These are phyloP conservation scores for Eupleurogrammus muticus DNA, from an alignment of 2,797 vertebrate genomes.

Conservation along the genomic window DNA sequence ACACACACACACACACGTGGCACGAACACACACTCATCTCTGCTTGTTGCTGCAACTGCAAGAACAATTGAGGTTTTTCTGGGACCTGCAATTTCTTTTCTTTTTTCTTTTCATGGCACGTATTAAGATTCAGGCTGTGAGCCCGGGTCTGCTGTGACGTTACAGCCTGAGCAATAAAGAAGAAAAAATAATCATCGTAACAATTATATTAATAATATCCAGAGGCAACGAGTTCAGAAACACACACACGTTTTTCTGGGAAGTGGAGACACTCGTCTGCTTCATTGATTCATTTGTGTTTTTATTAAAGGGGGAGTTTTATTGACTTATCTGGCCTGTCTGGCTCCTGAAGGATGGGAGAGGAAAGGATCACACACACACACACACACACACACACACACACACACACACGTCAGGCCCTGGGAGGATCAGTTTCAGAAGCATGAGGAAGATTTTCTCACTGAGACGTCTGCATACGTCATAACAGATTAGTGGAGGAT, in stretches of 20 bases:
- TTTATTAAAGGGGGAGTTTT: conserved; percentile 33
- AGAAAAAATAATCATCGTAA: no score
- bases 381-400: neutral
- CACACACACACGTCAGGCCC: neutral
- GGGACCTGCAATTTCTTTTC: neutral
- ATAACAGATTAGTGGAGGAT: neutral
- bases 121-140: conserved; percentile 1
- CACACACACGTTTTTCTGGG: conserved; percentile 33
- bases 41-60: neutral
- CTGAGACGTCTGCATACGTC: neutral
- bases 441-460: conserved; percentile 44
- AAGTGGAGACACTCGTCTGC: conserved; percentile 24
- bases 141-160: conserved; percentile 24
- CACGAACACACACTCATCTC: conserved; percentile 16
- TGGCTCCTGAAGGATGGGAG: conserved; percentile 24
- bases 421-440: neutral
- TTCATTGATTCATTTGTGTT: neutral
- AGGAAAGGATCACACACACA: conserved; percentile 15
- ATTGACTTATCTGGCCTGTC: conserved; percentile 53
- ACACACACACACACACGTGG: conserved; percentile 13
- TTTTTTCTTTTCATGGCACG: conserved; percentile 10
- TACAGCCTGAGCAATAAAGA: conserved; percentile 17
- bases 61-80: neutral
- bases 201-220: no score
- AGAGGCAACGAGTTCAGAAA: neutral